Base-by-base conservation (phyloP, 1,140 invertebrate species). In the Plectrocnemia conspersa region DNA sequence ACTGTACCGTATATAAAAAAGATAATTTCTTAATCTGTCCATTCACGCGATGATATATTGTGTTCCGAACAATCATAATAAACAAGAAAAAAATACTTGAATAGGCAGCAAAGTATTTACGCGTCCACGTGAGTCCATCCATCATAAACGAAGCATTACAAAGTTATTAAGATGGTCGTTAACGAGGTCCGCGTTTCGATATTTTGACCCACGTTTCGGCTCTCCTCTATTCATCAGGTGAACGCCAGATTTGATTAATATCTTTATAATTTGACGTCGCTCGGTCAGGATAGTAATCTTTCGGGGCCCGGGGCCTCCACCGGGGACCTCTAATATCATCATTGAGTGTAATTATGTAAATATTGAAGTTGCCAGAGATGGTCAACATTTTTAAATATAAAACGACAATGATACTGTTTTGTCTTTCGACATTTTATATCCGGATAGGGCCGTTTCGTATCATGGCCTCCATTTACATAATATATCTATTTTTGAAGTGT, bases 91-190 rank as follows among this genome's bases (percentile, higher is more conserved):
- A n/a, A n/a, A n/a, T n/a, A n/a, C n/a, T n/a, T n/a, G n/a, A n/a
- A n/a, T n/a, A n/a, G n/a, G n/a, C n/a, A n/a, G n/a, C n/a, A n/a
- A n/a, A n/a, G n/a, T n/a, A n/a, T n/a, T n/a, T n/a, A n/a, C n/a
- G n/a, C n/a, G n/a, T n/a, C n/a, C n/a, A n/a, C n/a, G n/a, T n/a
- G n/a, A n/a, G n/a, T n/a, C 35, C 4, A 38, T 38, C 35, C 35
- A 38, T 38, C 35, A 38, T 38, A 16, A 16, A 38, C 13, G 35
- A 38, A 38, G 10, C 35, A 38, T 38, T 38, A 38, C 35, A 38
- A 16, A 38, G 35, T 38, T 38, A 38, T 38, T 38, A 38, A 38
- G 35, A 38, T 38, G 13, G 35, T 38, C 35, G 35, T 38, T 38
- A 38, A 38, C 35, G 35, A 38, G 35, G 15, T 16, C 4, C 35